Percentiles rank a stretch among this genome's conserved stretches.
Conservation (phyloP, 2,113 vertebrate species). For the Ceuthmochares aereus region DNA sequence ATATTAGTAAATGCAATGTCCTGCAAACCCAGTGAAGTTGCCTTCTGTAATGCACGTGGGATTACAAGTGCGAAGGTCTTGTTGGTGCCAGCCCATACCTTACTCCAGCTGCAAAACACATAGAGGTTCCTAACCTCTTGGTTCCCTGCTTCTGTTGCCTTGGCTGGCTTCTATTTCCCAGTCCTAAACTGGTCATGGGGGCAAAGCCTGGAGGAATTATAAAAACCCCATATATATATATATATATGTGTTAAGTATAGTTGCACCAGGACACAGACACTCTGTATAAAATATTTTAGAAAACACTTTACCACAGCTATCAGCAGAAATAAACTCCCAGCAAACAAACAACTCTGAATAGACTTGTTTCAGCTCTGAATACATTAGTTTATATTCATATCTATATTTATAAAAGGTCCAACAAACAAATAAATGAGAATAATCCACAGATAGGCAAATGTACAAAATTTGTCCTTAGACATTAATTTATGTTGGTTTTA, state of each 20-base stretch:
- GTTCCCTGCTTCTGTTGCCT: background rate
- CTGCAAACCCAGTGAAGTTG: background rate
- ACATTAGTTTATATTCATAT: background rate
- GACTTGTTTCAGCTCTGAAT: too few relatives aligned
- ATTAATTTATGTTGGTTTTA: background rate
- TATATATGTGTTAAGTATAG: too few relatives aligned
- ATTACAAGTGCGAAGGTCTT: background rate
- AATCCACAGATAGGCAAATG: accelerated
- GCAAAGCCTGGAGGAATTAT: background rate
- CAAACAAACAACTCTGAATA: too few relatives aligned
- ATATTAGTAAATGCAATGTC: background rate
- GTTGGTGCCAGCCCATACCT: accelerated
- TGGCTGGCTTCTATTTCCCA: background rate
- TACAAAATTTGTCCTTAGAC: background rate
- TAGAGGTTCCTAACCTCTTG: background rate
- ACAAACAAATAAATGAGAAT: too few relatives aligned
- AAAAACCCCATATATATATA: too few relatives aligned
- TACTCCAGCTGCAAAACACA: accelerated
- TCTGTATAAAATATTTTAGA: too few relatives aligned
- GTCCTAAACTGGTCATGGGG: background rate
- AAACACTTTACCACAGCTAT: too few relatives aligned
- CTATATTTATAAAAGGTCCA: background rate
- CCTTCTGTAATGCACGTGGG: background rate
- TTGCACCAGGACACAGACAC: too few relatives aligned
- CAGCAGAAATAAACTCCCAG: too few relatives aligned